Evolutionary conservation across 2,888 invertebrate species (phyloP).

Genomic region (Neoascia interrupta): DNA sequence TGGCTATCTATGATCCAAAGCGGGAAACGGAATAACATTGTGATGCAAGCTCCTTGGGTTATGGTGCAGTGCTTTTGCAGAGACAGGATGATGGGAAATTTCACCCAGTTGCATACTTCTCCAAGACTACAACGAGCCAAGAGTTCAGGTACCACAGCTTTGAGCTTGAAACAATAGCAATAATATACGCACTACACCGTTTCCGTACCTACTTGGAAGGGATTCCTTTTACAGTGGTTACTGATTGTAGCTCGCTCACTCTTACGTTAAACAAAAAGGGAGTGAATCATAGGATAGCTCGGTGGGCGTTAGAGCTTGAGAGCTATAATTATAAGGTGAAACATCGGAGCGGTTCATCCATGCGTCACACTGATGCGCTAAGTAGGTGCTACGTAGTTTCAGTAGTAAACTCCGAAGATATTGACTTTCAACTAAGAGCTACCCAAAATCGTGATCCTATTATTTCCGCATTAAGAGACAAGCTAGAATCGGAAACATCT

Average conservation of each 20-base stretch:
- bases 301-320: conserved; percentile 74
- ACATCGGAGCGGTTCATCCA: conserved; percentile 74
- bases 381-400: conserved; percentile 63
- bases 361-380: conserved; percentile 74
- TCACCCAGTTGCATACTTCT: conserved; percentile 39
- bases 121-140: conserved; percentile 65
- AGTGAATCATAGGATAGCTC: conserved; percentile 72
- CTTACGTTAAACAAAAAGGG: conserved; percentile 56
- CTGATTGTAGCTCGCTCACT: conserved; percentile 1
- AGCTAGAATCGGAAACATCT: not conserved
- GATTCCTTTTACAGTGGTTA: conserved; percentile 27
- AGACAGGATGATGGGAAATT: conserved; percentile 17
- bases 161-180: conserved; percentile 72
- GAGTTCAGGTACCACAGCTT: conserved; percentile 72
- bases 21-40: conserved; percentile 73
- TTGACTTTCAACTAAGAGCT: not conserved
- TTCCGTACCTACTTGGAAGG: conserved; percentile 36
- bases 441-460: not conserved
- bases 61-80: conserved; percentile 13
- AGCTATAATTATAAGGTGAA: conserved; percentile 73
- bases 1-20: conserved; percentile 71
- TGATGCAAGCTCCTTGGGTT: conserved; percentile 69
- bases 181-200: conserved; percentile 70
- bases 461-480: not conserved
- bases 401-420: not conserved